Conservation (phyloP, 2,797 vertebrate species). For the Carduelis carduelis region DNA sequence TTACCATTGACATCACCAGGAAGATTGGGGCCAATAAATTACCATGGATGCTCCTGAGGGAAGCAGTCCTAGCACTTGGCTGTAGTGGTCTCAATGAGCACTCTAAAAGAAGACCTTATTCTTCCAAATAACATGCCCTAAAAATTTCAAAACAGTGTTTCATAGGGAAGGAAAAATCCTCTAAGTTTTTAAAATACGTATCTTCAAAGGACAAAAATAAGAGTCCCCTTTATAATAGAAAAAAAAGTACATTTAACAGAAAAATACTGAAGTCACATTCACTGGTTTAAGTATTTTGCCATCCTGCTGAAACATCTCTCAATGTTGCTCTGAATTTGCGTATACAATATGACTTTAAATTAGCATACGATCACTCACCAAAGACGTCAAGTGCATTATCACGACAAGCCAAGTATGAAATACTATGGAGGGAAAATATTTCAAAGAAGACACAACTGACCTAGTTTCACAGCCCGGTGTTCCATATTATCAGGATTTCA, state of each 20-base stretch:
- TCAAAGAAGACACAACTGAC: conserved; percentile 64
- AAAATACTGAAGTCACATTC: neutral
- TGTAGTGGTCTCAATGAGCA: neutral
- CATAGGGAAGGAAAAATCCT: neutral
- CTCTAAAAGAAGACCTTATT: neutral
- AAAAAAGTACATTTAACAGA: neutral
- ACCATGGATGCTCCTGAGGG: neutral
- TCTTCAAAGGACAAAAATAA: neutral
- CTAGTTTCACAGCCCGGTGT: conserved; percentile 62
- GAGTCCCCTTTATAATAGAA: neutral
- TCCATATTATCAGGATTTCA: conserved; percentile 60
- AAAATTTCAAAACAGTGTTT: neutral
- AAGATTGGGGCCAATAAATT: neutral
- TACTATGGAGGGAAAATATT: conserved; percentile 7
- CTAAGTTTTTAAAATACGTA: neutral
- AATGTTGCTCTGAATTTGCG: neutral
- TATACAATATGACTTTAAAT: conserved; percentile 28
- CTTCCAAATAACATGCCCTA: neutral
- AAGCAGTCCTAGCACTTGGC: neutral
- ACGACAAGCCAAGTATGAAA: conserved; percentile 57
- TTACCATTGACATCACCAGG: neutral
- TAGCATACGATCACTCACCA: conserved; percentile 47
- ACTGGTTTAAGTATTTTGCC: neutral
- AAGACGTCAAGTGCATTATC: conserved; percentile 40
- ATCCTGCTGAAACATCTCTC: neutral